phyloP scores from a whole-genome alignment of 23 tunicate species.

The Ascidia mentula region DNA sequence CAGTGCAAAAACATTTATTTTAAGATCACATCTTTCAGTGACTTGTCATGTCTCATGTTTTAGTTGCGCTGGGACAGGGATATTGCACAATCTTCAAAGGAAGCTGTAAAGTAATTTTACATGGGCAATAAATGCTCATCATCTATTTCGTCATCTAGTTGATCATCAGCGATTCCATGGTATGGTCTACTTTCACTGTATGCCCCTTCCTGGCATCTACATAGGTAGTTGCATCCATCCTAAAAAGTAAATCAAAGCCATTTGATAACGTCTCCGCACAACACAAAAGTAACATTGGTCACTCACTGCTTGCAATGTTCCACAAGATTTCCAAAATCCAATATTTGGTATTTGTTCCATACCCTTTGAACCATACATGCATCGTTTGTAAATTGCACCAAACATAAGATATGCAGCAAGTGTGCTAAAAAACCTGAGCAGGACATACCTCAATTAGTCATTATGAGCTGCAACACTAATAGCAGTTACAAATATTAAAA shows the following conservation, averaged over 20 bases:
- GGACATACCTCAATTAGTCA: background rate
- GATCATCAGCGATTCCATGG: constrained; percentile 86
- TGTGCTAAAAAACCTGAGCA: constrained; percentile 40
- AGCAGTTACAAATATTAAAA: background rate
- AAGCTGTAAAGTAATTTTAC: constrained; percentile 19
- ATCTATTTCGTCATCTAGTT: constrained; percentile 78
- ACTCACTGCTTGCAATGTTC: constrained; percentile 73
- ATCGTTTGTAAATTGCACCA: constrained; percentile 68
- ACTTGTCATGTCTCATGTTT: too few species aligned
- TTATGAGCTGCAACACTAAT: background rate
- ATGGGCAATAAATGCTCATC: constrained; percentile 83
- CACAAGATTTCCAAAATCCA: constrained; percentile 84
- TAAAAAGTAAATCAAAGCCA: background rate
- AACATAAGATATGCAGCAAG: constrained; percentile 37
- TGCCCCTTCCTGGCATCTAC: constrained; percentile 60
- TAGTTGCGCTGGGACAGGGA: too few species aligned
- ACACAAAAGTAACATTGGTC: background rate
- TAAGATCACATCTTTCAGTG: too few species aligned
- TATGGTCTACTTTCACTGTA: constrained; percentile 65
- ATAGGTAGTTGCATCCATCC: constrained; percentile 78
- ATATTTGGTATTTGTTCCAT: constrained; percentile 74
- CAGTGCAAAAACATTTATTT: too few species aligned
- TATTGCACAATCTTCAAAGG: background rate
- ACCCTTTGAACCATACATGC: constrained; percentile 71
- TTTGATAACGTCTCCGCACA: too few species aligned